Evolutionary conservation across 1,140 invertebrate genomes (phyloP).

Genomic region (Panulirus ornatus): DNA sequence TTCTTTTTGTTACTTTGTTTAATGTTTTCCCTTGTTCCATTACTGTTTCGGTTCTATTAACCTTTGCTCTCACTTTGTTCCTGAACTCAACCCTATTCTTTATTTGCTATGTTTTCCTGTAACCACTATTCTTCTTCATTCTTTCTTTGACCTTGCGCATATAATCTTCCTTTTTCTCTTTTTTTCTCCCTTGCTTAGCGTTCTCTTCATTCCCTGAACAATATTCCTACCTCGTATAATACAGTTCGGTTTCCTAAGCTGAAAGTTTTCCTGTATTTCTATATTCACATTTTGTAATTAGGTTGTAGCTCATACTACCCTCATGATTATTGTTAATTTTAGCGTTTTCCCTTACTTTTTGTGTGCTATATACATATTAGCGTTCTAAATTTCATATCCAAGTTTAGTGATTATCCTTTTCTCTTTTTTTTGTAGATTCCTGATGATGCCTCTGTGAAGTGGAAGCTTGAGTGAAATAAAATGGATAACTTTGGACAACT

Average conservation of each 20-base stretch:
- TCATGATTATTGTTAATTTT: neutral
- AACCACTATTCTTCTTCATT: no score
- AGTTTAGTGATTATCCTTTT: neutral
- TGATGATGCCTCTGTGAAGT: no score
- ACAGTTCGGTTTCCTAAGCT: neutral
- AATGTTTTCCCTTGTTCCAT: no score
- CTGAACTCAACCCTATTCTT: neutral
- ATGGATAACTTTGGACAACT: no score
- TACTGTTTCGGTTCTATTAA: neutral
- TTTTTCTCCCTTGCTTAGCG: neutral
- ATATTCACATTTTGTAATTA: no score
- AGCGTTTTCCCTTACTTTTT: neutral
- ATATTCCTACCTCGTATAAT: neutral
- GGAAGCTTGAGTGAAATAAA: no score
- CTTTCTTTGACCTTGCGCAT: no score
- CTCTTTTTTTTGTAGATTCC: constrained; percentile 22
- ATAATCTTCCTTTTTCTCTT: constrained; percentile 25
- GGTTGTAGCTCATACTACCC: neutral
- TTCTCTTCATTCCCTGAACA: neutral
- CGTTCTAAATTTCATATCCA: neutral
- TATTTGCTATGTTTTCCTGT: no score
- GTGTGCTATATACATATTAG: no score
- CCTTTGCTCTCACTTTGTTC: neutral
- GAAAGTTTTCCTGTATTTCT: neutral
- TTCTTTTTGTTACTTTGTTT: no score